These are phyloP conservation scores for Conomelus anceps DNA, from an alignment of 2,888 invertebrate species.

Conservation along the genomic window DNA sequence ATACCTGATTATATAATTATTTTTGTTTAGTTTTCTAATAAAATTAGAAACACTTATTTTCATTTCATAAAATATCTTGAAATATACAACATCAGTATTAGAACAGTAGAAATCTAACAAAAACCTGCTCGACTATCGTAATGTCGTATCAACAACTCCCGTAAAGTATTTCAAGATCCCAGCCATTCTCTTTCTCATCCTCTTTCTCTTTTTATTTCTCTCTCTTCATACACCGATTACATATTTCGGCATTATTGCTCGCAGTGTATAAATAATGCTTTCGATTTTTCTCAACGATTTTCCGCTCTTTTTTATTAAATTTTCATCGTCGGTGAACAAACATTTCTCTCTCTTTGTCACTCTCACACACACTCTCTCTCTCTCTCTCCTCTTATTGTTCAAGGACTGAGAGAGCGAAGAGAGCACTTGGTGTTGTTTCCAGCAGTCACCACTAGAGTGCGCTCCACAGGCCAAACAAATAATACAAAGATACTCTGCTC, in stretches of 20 bases:
- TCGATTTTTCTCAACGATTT: not conserved
- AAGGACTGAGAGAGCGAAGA: not conserved
- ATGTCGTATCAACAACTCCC: too few relatives aligned
- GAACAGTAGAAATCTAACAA: too few relatives aligned
- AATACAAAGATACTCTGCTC: not conserved
- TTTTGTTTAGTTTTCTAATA: too few relatives aligned
- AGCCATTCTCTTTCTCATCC: not conserved
- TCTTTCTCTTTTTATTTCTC: too few relatives aligned
- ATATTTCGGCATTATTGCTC: not conserved
- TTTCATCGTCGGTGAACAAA: not conserved
- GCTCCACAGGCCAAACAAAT: not conserved
- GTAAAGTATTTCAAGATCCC: too few relatives aligned
- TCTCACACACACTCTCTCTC: too few relatives aligned
- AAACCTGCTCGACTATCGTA: too few relatives aligned
- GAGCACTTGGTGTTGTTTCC: not conserved
- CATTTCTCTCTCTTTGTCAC: not conserved
- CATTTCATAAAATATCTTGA: too few relatives aligned
- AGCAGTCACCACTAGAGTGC: not conserved
- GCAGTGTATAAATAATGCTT: not conserved
- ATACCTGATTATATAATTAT: too few relatives aligned
- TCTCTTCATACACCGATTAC: not conserved
- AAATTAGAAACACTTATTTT: too few relatives aligned
- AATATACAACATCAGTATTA: too few relatives aligned
- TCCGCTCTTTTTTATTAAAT: not conserved
- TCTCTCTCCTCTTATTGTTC: not conserved